Evolutionary conservation across 2,113 vertebrate genomes (phyloP).

Genomic region (Trochalopteron elliotii): DNA sequence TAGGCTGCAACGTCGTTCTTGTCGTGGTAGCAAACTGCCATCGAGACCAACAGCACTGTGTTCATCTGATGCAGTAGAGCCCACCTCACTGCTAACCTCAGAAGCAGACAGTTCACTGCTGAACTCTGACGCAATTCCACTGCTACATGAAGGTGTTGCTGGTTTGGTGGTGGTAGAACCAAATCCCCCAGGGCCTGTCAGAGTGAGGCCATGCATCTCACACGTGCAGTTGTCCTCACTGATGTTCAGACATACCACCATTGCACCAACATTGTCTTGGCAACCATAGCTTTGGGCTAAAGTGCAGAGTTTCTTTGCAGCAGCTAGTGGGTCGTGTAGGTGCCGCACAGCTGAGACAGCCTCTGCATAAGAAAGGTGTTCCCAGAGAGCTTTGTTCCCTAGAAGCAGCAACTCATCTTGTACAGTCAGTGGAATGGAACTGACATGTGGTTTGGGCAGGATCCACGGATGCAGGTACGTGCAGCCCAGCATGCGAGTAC

Average conservation of each 20-base stretch:
- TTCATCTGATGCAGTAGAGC: slow-evolving; percentile 94
- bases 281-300: slow-evolving; percentile 95
- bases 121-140: slow-evolving; percentile 89
- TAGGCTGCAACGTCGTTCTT: slow-evolving; percentile 89
- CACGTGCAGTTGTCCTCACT: slow-evolving; percentile 90
- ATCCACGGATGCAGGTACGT: slow-evolving; percentile 93
- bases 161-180: slow-evolving; percentile 67
- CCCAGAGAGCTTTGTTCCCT: slow-evolving; percentile 91
- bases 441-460: slow-evolving; percentile 89
- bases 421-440: slow-evolving; percentile 83
- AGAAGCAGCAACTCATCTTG: slow-evolving; percentile 92
- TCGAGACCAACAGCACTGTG: slow-evolving; percentile 77
- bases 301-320: slow-evolving; percentile 93
- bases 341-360: slow-evolving; percentile 85
- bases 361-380: slow-evolving; percentile 86
- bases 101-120: slow-evolving; percentile 92
- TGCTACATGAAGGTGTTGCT: slow-evolving; percentile 85
- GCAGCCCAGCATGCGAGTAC: slow-evolving; percentile 93
- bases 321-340: slow-evolving; percentile 84
- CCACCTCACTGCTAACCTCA: slow-evolving; percentile 95
- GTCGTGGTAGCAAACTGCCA: slow-evolving; percentile 68
- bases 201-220: slow-evolving; percentile 75
- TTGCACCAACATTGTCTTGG: slow-evolving; percentile 90
- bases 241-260: slow-evolving; percentile 87
- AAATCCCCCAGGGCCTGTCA: slow-evolving; percentile 73